These are phyloP conservation scores for Echiichthys vipera DNA, from an alignment of 2,797 vertebrate species.

Conservation along the genomic window DNA sequence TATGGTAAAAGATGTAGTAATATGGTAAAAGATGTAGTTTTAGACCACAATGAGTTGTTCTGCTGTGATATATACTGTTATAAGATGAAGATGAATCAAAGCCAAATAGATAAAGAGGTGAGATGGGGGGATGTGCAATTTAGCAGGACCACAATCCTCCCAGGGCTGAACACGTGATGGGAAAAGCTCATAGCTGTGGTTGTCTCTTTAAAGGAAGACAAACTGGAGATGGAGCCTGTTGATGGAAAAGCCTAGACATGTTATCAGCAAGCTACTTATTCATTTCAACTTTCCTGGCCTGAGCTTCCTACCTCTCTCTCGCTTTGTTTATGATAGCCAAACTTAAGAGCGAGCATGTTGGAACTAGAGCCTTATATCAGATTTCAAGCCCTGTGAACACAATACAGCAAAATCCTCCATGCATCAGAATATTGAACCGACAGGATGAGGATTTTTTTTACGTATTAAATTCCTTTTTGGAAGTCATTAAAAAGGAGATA, in stretches of 20 bases:
- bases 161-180: constrained; percentile 29
- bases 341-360: constrained; percentile 66
- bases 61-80: background rate
- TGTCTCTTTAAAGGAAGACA: constrained; percentile 54
- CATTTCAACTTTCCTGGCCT: constrained; percentile 72
- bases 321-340: constrained; percentile 63
- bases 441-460: background rate
- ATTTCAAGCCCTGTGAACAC: constrained; percentile 38
- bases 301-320: constrained; percentile 43
- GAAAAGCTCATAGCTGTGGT: constrained; percentile 59
- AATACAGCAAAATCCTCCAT: constrained; percentile 25
- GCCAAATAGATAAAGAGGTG: constrained; percentile 8
- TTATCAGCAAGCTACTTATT: constrained; percentile 73
- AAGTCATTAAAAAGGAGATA: constrained; percentile 3
- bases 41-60: background rate
- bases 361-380: constrained; percentile 61
- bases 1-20: too few relatives aligned
- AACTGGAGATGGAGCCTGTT: constrained; percentile 49
- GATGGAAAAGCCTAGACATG: constrained; percentile 77
- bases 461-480: background rate
- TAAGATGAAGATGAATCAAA: constrained; percentile 10
- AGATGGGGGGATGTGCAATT: constrained; percentile 24
- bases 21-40: background rate
- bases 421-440: constrained; percentile 36
- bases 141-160: constrained; percentile 46